Evolutionary conservation across 2,113 vertebrate species (phyloP).

Genomic region (Phalacrocorax brasilianus): DNA sequence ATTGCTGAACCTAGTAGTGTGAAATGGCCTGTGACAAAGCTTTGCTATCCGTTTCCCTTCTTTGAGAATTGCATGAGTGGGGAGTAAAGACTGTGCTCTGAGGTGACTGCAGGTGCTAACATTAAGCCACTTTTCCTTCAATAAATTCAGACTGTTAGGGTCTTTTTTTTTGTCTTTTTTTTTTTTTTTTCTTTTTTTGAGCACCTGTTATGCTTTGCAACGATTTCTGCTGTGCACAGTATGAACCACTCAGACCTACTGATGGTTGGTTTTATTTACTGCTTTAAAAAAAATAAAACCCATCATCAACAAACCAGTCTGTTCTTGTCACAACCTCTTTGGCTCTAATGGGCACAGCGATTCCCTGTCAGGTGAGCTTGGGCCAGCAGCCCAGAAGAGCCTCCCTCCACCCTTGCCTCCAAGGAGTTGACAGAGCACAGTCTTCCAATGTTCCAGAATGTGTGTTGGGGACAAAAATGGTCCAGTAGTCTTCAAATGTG

Average conservation of each 20-base stretch:
- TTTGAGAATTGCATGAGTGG: neutral
- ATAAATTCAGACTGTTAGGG: neutral
- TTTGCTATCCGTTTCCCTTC: neutral
- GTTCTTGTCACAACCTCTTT: neutral
- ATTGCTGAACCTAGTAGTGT: neutral
- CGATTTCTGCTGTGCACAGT: neutral
- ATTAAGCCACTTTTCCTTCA: neutral
- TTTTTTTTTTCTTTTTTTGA: neutral
- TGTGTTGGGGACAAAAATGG: neutral
- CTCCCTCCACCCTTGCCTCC: neutral
- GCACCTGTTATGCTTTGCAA: neutral
- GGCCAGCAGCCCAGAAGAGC: neutral
- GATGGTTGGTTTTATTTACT: neutral
- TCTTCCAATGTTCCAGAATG: neutral
- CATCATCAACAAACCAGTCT: neutral
- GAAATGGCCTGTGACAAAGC: neutral
- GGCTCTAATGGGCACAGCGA: neutral
- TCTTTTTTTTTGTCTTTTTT: neutral
- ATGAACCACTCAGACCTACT: neutral
- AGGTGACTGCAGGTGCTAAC: neutral
- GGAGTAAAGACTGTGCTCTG: neutral
- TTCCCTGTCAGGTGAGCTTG: neutral
- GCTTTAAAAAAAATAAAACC: neutral
- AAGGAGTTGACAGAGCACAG: rapidly evolving
- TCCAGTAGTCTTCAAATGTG: neutral